These are phyloP conservation scores for Pyrocoelia pectoralis DNA, from an alignment of 2,888 invertebrate genomes.

Conservation along the genomic window DNA sequence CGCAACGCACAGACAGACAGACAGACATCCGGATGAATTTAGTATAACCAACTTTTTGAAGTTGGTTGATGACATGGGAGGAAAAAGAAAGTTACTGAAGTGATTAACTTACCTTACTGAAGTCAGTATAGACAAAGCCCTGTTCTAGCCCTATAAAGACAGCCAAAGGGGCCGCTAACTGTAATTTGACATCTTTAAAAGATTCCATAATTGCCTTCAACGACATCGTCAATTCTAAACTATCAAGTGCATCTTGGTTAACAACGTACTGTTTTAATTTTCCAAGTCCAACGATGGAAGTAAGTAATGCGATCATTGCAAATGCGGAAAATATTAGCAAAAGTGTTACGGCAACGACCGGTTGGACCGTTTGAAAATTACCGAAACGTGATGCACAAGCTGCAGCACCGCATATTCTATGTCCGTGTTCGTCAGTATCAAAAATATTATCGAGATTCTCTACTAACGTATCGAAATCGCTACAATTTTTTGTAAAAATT, in stretches of 20 bases:
- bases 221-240: conserved; percentile 60
- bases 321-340: conserved; percentile 59
- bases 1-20: too few species aligned
- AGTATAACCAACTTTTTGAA: too few species aligned
- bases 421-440: conserved; percentile 63
- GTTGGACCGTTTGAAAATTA: conserved; percentile 50
- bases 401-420: conserved; percentile 66
- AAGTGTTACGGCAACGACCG: conserved; percentile 55
- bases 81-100: too few species aligned
- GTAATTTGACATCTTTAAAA: conserved; percentile 69
- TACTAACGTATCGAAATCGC: conserved; percentile 38
- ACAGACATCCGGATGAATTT: too few species aligned
- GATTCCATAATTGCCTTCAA: conserved; percentile 62
- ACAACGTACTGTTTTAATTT: conserved; percentile 66
- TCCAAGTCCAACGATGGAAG: conserved; percentile 61
- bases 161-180: conserved; percentile 78
- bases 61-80: too few species aligned
- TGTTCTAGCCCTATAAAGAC: conserved; percentile 85
- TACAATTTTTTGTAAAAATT: conserved; percentile 28
- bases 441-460: conserved; percentile 62
- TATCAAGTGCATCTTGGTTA: conserved; percentile 62
- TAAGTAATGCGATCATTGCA: conserved; percentile 59
- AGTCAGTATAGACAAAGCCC: conserved; percentile 84
- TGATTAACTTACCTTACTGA: conserved; percentile 76
- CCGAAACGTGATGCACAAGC: conserved; percentile 61